These are phyloP conservation scores for Hylia prasina DNA, from an alignment of 2,113 vertebrate species.

Conservation along the genomic window DNA sequence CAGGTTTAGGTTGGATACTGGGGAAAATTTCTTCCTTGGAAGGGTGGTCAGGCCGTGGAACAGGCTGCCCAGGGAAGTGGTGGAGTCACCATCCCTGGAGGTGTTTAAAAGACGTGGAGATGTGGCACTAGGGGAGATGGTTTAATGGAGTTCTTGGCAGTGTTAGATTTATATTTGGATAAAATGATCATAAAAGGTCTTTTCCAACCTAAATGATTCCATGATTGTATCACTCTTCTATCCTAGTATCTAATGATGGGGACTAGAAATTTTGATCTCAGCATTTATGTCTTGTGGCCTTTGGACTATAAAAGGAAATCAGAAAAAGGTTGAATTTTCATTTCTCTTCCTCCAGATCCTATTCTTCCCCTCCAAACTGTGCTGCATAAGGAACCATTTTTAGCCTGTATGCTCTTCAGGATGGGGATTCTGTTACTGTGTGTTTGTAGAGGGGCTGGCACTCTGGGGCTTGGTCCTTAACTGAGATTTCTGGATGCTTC, in stretches of 20 bases:
- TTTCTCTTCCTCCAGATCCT: not conserved
- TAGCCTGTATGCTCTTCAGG: conserved; percentile 8
- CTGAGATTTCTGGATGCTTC: conserved; percentile 28
- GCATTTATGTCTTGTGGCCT: not conserved
- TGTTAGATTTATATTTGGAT: not conserved
- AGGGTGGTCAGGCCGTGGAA: not conserved
- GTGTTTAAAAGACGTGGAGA: fast-evolving
- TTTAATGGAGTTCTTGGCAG: not conserved
- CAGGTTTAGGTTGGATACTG: not conserved
- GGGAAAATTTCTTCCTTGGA: not conserved
- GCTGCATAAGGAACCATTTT: not conserved
- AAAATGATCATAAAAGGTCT: not conserved
- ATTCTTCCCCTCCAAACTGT: not conserved
- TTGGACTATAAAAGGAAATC: not conserved
- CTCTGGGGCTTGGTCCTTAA: not conserved
- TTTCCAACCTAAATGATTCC: not conserved
- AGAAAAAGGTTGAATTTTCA: conserved; percentile 2
- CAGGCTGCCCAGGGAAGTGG: not conserved
- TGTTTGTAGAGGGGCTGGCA: conserved; percentile 1
- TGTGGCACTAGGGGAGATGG: fast-evolving
- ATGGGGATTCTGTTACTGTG: not conserved
- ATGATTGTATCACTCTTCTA: not conserved
- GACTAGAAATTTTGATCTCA: not conserved
- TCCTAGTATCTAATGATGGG: not conserved
- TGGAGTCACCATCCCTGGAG: not conserved